Percentiles rank a stretch among this genome's conserved stretches.
Evolutionary conservation across 2,888 invertebrate genomes (phyloP).

Genomic region (Drosophila subquinaria): DNA sequence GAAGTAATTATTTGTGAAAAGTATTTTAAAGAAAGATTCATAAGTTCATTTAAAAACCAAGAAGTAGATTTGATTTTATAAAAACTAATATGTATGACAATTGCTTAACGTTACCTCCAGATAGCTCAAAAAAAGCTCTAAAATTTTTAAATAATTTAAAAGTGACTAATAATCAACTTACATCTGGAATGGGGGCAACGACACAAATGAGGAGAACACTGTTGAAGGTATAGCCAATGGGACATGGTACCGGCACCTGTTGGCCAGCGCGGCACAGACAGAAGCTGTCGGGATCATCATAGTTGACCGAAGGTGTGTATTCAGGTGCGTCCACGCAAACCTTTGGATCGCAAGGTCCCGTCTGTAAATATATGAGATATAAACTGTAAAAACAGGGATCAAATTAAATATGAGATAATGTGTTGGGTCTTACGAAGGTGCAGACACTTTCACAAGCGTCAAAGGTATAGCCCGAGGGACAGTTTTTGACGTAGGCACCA

Average conservation of each 20-base stretch:
- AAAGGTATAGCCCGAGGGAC: constrained; percentile 57
- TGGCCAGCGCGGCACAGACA: constrained; percentile 71
- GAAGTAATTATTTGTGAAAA: no score
- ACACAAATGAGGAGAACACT: constrained; percentile 23
- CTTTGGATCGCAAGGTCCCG: constrained; percentile 77
- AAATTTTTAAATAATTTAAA: background rate
- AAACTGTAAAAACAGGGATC: background rate
- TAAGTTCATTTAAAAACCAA: no score
- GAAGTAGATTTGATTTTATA: no score
- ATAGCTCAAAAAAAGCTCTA: no score
- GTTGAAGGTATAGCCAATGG: constrained; percentile 70
- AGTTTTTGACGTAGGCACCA: constrained; percentile 55
- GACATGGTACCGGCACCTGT: constrained; percentile 67
- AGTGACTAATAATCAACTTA: constrained; percentile 40
- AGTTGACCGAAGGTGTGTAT: constrained; percentile 52
- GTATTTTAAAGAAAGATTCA: no score
- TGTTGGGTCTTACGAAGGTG: constrained; percentile 57
- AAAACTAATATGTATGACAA: no score
- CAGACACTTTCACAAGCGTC: constrained; percentile 38
- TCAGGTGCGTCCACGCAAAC: constrained; percentile 51
- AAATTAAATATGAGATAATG: background rate
- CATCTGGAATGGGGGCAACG: constrained; percentile 50
- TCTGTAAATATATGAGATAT: constrained; percentile 44
- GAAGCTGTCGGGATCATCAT: constrained; percentile 68
- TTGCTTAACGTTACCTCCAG: no score